phyloP scores from a whole-genome alignment of 2,797 vertebrate species.

The Acipenser transmontanus region DNA sequence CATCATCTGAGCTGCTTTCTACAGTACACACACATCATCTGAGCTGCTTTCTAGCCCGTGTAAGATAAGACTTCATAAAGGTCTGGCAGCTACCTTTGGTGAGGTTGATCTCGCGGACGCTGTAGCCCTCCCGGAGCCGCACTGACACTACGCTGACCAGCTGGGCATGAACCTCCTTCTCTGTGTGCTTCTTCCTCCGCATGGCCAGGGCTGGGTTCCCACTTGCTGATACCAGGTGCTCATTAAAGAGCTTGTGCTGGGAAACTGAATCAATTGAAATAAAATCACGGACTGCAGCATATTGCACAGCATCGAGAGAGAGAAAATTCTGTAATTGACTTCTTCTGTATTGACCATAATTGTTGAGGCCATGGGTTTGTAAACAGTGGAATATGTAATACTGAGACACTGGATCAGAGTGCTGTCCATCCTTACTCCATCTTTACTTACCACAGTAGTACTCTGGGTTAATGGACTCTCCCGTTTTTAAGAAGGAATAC shows the following conservation, averaged over 20 bases:
- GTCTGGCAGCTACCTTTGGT: conserved; percentile 71
- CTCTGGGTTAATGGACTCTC: conserved; percentile 86
- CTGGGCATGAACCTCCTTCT: conserved; percentile 91
- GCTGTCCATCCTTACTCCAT: background rate
- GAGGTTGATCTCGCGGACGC: conserved; percentile 85
- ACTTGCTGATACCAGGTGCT: conserved; percentile 90
- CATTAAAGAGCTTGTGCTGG: conserved; percentile 94
- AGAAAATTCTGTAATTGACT: background rate
- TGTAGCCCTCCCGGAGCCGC: conserved; percentile 90
- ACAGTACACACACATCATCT: background rate
- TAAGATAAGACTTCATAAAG: too few relatives aligned
- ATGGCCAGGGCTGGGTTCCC: conserved; percentile 88
- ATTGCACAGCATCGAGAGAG: background rate
- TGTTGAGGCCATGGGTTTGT: too few relatives aligned
- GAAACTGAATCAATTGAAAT: conserved; percentile 61
- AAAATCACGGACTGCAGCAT: background rate
- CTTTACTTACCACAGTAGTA: conserved; percentile 82
- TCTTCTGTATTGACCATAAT: too few relatives aligned
- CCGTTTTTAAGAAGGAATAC: conserved; percentile 87
- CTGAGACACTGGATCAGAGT: background rate
- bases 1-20: too few relatives aligned
- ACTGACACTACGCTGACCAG: conserved; percentile 90
- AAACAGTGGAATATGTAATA: too few relatives aligned
- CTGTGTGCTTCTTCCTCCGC: conserved; percentile 91
- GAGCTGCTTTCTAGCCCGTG: background rate